Evolutionary conservation across 2,113 vertebrate species (phyloP).

Genomic region (Rousettus leschenaultii): DNA sequence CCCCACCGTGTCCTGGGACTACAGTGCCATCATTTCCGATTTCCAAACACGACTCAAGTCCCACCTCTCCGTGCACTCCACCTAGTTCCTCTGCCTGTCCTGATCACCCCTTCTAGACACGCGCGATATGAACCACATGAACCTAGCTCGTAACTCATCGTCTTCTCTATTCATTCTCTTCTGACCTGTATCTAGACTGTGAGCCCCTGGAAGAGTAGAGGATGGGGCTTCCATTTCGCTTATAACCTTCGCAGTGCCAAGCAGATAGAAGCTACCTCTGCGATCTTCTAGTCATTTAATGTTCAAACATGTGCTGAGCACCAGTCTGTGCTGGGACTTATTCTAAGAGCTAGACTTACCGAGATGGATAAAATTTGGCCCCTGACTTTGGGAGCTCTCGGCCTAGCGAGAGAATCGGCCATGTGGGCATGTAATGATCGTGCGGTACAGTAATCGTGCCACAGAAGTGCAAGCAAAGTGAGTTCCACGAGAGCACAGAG

Average conservation of each 20-base stretch:
- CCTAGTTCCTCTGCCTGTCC: neutral
- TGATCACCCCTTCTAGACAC: neutral
- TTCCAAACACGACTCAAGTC: neutral
- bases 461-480: neutral
- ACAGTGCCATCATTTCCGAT: neutral
- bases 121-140: neutral
- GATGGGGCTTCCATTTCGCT: neutral
- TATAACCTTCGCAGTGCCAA: neutral
- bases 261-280: neutral
- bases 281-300: neutral
- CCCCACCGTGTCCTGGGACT: neutral
- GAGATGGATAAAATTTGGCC: neutral
- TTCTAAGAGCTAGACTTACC: neutral
- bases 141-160: neutral
- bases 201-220: neutral
- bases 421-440: neutral
- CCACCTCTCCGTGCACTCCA: neutral
- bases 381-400: neutral
- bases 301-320: neutral
- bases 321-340: neutral
- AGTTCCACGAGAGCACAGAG: neutral
- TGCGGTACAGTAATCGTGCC: fast-evolving
- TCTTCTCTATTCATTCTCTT: neutral
- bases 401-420: neutral
- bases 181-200: neutral